phyloP scores from a whole-genome alignment of 2,888 invertebrate species.

The Hirtodrosophila confusa region DNA sequence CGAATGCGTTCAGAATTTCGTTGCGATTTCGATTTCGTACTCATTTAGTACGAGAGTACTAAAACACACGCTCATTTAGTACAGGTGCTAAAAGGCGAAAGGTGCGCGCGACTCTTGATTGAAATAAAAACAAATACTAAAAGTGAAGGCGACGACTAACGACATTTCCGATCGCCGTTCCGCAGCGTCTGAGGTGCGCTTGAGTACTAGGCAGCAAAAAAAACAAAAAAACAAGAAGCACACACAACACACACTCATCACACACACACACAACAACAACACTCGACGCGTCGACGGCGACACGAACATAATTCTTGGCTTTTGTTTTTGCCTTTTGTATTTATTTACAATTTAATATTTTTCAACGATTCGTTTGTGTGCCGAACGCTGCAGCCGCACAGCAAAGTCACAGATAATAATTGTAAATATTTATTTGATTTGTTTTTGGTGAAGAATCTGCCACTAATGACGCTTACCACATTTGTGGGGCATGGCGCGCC shows the following conservation, averaged over 20 bases:
- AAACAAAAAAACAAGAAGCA: constrained; percentile 26
- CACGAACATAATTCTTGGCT: constrained; percentile 65
- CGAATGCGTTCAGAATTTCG: constrained; percentile 17
- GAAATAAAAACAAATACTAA: constrained; percentile 9
- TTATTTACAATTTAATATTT: constrained; percentile 71
- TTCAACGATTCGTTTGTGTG: constrained; percentile 46
- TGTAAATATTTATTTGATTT: constrained; percentile 27
- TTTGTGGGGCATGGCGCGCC: constrained; percentile 36
- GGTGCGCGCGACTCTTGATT: constrained; percentile 23
- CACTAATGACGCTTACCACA: constrained; percentile 42
- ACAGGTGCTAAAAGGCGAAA: constrained; percentile 38
- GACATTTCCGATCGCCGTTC: constrained; percentile 57
- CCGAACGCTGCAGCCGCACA: constrained; percentile 31
- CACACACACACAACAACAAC: neutral
- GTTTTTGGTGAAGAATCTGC: neutral
- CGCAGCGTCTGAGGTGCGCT: constrained; percentile 68
- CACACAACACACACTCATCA: constrained; percentile 17
- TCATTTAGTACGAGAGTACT: constrained; percentile 44
- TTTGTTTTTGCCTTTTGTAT: constrained; percentile 39
- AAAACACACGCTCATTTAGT: constrained; percentile 44
- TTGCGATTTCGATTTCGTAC: constrained; percentile 21
- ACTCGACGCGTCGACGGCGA: constrained; percentile 36
- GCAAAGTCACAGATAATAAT: constrained; percentile 21
- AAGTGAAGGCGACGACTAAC: constrained; percentile 45
- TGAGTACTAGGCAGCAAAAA: constrained; percentile 58